Evolutionary conservation across 2,888 invertebrate genomes (phyloP).

Genomic region (Meteorus colon): DNA sequence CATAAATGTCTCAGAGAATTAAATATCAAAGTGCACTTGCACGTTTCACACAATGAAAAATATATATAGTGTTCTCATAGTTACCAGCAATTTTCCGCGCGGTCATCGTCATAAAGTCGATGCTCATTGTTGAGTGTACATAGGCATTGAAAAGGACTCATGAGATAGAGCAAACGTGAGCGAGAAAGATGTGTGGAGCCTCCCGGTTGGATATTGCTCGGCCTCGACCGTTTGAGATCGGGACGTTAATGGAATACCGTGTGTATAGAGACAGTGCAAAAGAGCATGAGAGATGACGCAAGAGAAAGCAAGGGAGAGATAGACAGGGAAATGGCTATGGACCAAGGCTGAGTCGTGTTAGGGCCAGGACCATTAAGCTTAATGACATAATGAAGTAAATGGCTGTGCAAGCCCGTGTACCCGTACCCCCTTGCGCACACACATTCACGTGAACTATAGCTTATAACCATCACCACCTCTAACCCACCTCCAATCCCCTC

Average conservation of each 20-base stretch:
- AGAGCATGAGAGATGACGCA: conserved; percentile 10
- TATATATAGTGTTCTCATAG: not conserved
- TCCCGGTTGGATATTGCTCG: not conserved
- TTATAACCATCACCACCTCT: conserved; percentile 67
- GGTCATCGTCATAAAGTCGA: conserved; percentile 59
- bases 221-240: conserved; percentile 46
- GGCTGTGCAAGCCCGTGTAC: conserved; percentile 71
- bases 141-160: conserved; percentile 30
- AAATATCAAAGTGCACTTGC: too few species aligned
- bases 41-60: not conserved
- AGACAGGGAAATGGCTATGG: conserved; percentile 41
- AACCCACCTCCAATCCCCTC: conserved; percentile 16
- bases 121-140: conserved; percentile 59
- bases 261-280: conserved; percentile 31
- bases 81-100: conserved; percentile 27
- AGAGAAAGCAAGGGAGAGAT: conserved; percentile 7
- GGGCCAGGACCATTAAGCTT: conserved; percentile 73
- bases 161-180: conserved; percentile 31
- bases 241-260: conserved; percentile 56
- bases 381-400: conserved; percentile 74
- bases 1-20: too few species aligned
- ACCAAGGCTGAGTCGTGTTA: conserved; percentile 61
- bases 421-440: conserved; percentile 38
- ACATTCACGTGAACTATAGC: conserved; percentile 65
- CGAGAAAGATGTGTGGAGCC: conserved; percentile 36